phyloP scores from a whole-genome alignment of 2,888 invertebrate species.

The Seira sanloemensis region DNA sequence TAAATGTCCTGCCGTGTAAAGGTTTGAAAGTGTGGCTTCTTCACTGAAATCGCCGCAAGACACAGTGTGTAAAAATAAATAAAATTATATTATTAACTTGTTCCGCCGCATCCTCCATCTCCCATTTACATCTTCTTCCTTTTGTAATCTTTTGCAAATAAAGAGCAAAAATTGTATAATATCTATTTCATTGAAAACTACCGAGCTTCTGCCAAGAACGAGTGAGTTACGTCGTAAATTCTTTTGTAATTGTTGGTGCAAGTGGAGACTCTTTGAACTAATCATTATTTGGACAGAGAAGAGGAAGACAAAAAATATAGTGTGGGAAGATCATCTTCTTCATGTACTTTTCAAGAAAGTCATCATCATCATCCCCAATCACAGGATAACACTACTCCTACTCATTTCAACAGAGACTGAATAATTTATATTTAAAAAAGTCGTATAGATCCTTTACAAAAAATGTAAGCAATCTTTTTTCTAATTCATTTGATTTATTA shows the following conservation, averaged over 20 bases:
- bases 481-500: not conserved
- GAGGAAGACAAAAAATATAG: not conserved
- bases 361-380: not conserved
- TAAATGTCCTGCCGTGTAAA: constrained; percentile 32
- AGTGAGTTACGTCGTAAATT: not conserved
- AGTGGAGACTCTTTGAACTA: too few species aligned
- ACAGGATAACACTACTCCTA: not conserved
- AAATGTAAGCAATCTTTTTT: not conserved
- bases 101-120: too few species aligned
- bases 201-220: not conserved
- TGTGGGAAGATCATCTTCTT: too few species aligned
- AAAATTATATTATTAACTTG: not conserved
- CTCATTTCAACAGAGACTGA: not conserved
- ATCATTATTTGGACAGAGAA: too few species aligned
- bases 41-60: not conserved
- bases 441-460: not conserved
- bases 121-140: too few species aligned
- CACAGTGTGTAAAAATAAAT: not conserved
- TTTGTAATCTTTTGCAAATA: too few species aligned
- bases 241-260: too few species aligned
- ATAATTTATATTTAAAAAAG: not conserved
- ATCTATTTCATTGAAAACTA: not conserved
- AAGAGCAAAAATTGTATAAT: not conserved
- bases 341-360: too few species aligned
- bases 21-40: constrained; percentile 29